Percentiles rank a stretch among this genome's conserved stretches.
These are phyloP conservation scores for Poicephalus gulielmi DNA, from an alignment of 2,113 vertebrate genomes.

Conservation along the genomic window DNA sequence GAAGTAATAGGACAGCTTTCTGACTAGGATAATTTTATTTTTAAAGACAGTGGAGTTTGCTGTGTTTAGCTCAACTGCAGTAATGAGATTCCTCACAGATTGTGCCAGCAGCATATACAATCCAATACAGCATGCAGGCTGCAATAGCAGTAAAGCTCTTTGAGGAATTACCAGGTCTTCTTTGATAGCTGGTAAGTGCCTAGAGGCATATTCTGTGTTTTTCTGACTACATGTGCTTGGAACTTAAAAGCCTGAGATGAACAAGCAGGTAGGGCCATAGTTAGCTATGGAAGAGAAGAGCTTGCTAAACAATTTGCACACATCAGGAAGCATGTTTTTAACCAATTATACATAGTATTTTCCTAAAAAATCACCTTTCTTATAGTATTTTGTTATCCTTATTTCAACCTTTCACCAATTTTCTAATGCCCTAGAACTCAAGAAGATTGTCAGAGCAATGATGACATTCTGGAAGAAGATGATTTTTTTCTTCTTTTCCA, in stretches of 20 bases:
- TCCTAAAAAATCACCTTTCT: not conserved
- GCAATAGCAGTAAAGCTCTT: not conserved
- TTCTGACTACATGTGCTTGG: not conserved
- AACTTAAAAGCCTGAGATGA: not conserved
- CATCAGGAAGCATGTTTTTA: not conserved
- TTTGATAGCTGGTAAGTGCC: not conserved
- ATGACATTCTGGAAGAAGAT: not conserved
- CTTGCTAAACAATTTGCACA: not conserved
- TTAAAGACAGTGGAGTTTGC: not conserved
- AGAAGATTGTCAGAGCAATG: not conserved
- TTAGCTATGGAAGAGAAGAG: not conserved
- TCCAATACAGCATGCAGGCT: not conserved
- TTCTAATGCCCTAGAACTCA: not conserved
- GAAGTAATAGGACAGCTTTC: constrained; percentile 32
- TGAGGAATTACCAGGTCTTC: not conserved
- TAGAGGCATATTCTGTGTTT: accelerated
- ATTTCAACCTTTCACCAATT: not conserved
- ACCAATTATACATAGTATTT: not conserved
- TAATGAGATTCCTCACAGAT: constrained; percentile 34
- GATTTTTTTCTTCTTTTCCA: not conserved
- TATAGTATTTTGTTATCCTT: not conserved
- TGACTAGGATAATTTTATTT: constrained; percentile 10
- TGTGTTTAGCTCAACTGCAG: not conserved
- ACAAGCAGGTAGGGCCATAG: not conserved
- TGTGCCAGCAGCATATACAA: not conserved